Base-by-base conservation (phyloP, 1,140 invertebrate genomes). In the Hirudo medicinalis region DNA sequence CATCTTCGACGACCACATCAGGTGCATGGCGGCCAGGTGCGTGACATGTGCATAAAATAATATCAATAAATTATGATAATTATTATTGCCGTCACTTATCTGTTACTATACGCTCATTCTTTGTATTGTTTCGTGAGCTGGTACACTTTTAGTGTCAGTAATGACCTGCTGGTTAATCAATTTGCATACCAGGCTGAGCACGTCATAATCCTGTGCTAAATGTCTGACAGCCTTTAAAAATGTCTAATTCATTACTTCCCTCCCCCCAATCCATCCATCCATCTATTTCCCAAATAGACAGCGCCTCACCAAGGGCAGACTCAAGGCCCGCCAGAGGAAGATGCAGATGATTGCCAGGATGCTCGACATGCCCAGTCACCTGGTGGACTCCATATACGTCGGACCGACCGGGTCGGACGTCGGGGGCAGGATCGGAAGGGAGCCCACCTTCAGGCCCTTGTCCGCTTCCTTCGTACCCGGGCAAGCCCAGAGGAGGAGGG, bases 1-100 rank as follows among this genome's bases (percentile, higher is more conserved):
- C 79, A 87, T 97, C 60, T 99, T 99, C 79, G 95, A 99, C 80
- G 96, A 99, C 84, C 93, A 98, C 79, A 99, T 99, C 73, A 85
- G 96, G 17, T 97, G 94, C 80, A 94, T 96, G 91, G 92, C 92
- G 49, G 92, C 86, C n/a, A 86, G 85, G 71, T 63, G 13, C 13
- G 43, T 49, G 5, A 49, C 13, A 8, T 13, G 11, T 49, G 43
- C 9, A 0, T 11, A 49, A 5, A 9, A 49, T 49, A 49, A 49
- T 49, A 49, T 5, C 13, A 49, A 49, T 17, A 49, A 36, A 49
- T 49, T 15, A 49, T 49, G 4, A 49, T 49, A 49, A 49, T 49
- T 49, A 49, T 13, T 49, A 17, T 36, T 6, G 32, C 32, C 32
- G 32, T 36, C 32, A 36, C n/a, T n/a, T n/a, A n/a, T n/a, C n/a